Base-by-base conservation (phyloP, 2,888 invertebrate species). In the Seira musarum region DNA sequence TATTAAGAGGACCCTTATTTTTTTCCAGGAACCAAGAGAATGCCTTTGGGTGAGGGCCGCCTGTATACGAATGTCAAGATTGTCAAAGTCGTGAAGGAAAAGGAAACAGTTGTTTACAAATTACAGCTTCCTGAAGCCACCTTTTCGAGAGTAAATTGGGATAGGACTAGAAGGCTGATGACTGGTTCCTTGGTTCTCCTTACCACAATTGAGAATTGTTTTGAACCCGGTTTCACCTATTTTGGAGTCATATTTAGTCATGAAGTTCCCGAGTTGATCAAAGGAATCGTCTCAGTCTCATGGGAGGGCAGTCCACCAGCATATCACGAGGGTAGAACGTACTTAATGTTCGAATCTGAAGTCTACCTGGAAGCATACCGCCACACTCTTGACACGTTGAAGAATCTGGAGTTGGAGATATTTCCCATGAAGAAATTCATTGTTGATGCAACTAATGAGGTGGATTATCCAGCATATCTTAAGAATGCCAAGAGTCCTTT, bases 341-440 rank as follows among this genome's bases (percentile, higher is more conserved):
- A 91, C 80, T 87, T 92, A 0, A 94, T 95, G 93, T 91, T 94
- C 1, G 95, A 95, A 88, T 93, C 94, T 70, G 92, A 92, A 69
- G 92, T 94, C 0, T 96, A 93, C 88, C 95, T 95, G 88, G 95
- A 95, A 87, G 94, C 95, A 0, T 96, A 95, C 87, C 91, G 93
- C 82, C 92, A 93, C 68, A 84, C 85, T 6, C 49, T 86, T 5
- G 65, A 83, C 53, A 85, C 82, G 15, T 88, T 96, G 25, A 92
- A 94, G 87, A 88, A 89, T 0, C 91, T 93, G 68, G 88, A 89
- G 57, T 87, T 90, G 24, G 89, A 91, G 3, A 90, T 90, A 30
- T 91, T 95, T 86, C 94, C 94, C 0, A 92, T 95, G 92, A 89
- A 90, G 66, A 90, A 91, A 77, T 94, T 94, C 87, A 92, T 95